A percentile compares a stretch with the other conserved stretches of the same genome.
Evolutionary conservation across 2,797 vertebrate species (phyloP).

Genomic region (Parauchenoglanis ngamensis): DNA sequence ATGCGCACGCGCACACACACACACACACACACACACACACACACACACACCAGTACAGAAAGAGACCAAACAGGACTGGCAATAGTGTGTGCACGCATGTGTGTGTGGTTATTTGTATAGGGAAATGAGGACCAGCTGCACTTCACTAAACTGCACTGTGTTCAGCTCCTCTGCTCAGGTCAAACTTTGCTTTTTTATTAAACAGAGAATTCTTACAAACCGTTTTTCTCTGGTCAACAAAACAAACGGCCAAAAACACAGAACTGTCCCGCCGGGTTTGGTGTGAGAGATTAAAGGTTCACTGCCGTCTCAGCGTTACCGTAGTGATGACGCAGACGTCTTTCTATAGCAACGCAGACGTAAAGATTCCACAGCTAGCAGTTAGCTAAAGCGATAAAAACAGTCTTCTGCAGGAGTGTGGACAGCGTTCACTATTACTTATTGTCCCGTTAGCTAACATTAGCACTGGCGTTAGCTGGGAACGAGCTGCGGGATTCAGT

Average conservation of each 20-base stretch:
- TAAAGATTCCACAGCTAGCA: not conserved
- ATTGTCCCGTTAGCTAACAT: too few species aligned
- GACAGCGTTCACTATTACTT: too few species aligned
- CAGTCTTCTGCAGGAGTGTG: too few species aligned
- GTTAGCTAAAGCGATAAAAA: not conserved
- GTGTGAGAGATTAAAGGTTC: not conserved
- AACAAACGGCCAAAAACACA: not conserved
- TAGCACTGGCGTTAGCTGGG: not conserved
- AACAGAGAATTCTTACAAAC: not conserved
- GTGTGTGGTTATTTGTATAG: constrained; percentile 4
- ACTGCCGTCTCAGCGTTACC: not conserved
- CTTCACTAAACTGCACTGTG: not conserved
- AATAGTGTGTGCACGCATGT: not conserved
- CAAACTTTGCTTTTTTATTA: not conserved
- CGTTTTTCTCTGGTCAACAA: not conserved
- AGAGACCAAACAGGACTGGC: constrained; percentile 2
- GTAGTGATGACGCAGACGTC: not conserved
- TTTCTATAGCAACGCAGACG: not conserved
- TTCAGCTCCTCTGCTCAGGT: not conserved
- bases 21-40: constrained; percentile 14
- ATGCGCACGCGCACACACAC: not conserved
- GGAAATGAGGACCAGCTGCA: not conserved
- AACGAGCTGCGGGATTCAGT: not conserved
- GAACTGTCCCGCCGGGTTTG: not conserved
- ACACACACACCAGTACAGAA: not conserved